These are phyloP conservation scores for Neolamprologus fasciatus DNA, from an alignment of 2,113 vertebrate genomes.

Conservation along the genomic window DNA sequence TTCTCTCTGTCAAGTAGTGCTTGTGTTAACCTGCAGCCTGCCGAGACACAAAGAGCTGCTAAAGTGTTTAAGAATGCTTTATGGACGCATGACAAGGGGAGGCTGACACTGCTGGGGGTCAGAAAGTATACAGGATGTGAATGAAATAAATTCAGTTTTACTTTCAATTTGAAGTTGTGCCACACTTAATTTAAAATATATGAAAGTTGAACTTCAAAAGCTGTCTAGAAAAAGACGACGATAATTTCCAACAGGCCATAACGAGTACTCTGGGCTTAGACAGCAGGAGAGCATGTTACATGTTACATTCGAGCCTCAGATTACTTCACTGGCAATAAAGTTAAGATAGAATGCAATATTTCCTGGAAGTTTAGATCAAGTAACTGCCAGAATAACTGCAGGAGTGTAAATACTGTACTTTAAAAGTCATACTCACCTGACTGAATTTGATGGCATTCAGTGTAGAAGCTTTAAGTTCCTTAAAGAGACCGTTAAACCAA, in stretches of 20 bases:
- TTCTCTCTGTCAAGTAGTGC: slow-evolving; percentile 53
- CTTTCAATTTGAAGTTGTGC: slow-evolving; percentile 28
- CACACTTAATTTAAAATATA: slow-evolving; percentile 37
- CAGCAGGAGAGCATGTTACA: not conserved
- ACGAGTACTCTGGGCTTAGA: not conserved
- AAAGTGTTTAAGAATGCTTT: slow-evolving; percentile 68
- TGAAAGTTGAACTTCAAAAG: slow-evolving; percentile 24
- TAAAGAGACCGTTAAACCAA: not conserved
- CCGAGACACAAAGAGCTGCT: slow-evolving; percentile 57
- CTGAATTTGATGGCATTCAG: not conserved
- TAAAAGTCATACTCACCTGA: not conserved
- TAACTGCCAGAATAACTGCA: not conserved
- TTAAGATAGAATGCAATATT: not conserved
- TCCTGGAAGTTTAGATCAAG: not conserved
- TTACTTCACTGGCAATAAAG: not conserved
- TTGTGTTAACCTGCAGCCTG: slow-evolving; percentile 66
- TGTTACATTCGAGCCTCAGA: not conserved
- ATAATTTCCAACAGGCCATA: not conserved
- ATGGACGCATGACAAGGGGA: slow-evolving; percentile 56
- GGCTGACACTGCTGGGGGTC: slow-evolving; percentile 48
- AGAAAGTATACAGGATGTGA: slow-evolving; percentile 54
- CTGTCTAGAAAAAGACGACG: not conserved
- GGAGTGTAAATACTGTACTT: not conserved
- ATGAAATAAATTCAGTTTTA: slow-evolving; percentile 53
- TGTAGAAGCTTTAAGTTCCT: not conserved